These are phyloP conservation scores for Crioceris asparagi DNA, from an alignment of 2,888 invertebrate species.

Conservation along the genomic window DNA sequence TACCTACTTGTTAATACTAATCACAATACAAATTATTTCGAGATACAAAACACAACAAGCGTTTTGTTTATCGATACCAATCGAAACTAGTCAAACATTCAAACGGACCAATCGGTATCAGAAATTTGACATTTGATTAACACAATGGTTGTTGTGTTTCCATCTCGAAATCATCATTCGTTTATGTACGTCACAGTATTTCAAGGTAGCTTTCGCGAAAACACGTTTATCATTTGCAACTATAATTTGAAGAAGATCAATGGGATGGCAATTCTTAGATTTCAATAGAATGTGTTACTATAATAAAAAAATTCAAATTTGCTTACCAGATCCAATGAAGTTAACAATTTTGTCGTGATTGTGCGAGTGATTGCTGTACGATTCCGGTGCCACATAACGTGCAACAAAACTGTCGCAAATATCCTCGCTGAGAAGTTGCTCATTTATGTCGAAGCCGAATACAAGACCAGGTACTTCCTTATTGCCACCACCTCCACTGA, in stretches of 20 bases:
- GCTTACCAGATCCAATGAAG: conserved; percentile 52
- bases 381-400: conserved; percentile 38
- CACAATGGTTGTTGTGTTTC: no score
- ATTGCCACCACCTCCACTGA: conserved; percentile 45
- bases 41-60: no score
- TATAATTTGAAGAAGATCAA: neutral
- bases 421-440: conserved; percentile 51
- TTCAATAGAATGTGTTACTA: neutral
- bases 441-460: conserved; percentile 72
- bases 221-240: neutral
- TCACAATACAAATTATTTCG: no score
- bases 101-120: no score
- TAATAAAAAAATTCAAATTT: neutral
- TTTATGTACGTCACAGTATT: no score
- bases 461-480: conserved; percentile 56
- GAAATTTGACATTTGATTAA: no score
- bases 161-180: no score
- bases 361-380: conserved; percentile 36
- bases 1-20: no score
- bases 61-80: no score
- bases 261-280: no score
- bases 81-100: no score
- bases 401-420: conserved; percentile 39
- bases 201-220: no score
- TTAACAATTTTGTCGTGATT: conserved; percentile 53